Conservation (phyloP, 1,140 invertebrate species). For the Asbolus verrucosus region DNA sequence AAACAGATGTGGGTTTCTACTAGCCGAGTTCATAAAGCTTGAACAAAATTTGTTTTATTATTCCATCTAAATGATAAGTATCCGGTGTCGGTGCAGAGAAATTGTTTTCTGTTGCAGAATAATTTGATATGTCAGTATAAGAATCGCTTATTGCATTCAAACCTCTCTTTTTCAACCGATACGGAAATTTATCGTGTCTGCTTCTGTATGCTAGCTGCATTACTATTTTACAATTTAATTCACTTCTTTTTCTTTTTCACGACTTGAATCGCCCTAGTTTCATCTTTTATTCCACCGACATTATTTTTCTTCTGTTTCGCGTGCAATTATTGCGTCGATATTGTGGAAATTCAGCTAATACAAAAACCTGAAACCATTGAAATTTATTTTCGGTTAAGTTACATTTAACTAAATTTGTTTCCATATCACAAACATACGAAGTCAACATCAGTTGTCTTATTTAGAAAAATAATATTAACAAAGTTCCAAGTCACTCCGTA, state of each 20-base stretch:
- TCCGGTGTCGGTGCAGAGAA: not conserved
- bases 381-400: too few relatives aligned
- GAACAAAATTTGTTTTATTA: too few relatives aligned
- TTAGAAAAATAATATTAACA: too few relatives aligned
- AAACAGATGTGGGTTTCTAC: too few relatives aligned
- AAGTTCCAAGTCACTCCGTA: too few relatives aligned
- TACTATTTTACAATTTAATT: conserved; percentile 30
- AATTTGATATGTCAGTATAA: not conserved
- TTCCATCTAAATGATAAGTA: not conserved
- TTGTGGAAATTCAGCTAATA: too few relatives aligned
- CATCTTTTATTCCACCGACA: not conserved
- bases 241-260: conserved; percentile 7
- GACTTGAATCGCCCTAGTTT: not conserved
- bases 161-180: conserved; percentile 8
- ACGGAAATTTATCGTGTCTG: conserved; percentile 4
- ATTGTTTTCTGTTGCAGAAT: not conserved
- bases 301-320: conserved; percentile 6
- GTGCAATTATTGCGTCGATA: too few relatives aligned
- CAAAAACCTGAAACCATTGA: too few relatives aligned
- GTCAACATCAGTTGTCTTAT: too few relatives aligned
- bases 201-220: conserved; percentile 25
- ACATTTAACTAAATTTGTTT: too few relatives aligned
- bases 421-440: too few relatives aligned
- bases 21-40: too few relatives aligned
- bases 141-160: conserved; percentile 2